These are phyloP conservation scores for Bombus waltoni DNA, from an alignment of 1,140 invertebrate genomes.

Conservation along the genomic window DNA sequence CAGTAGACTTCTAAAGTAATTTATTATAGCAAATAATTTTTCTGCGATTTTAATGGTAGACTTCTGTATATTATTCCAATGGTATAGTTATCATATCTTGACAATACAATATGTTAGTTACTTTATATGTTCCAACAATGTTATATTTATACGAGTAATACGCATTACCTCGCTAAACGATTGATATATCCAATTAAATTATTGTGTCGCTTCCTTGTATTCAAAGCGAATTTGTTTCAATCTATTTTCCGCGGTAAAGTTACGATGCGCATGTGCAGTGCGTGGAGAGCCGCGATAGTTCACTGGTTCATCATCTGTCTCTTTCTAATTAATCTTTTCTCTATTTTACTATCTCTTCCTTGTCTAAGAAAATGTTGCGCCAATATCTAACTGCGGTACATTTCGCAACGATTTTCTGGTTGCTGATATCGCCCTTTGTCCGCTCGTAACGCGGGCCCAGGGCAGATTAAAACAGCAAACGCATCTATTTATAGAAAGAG, in stretches of 20 bases:
- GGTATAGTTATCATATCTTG: no score
- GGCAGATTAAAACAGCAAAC: conserved; percentile 67
- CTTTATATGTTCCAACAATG: no score
- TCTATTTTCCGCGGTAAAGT: conserved; percentile 50
- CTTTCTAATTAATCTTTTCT: not conserved
- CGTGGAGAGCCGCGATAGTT: not conserved
- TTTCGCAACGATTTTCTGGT: conserved; percentile 63
- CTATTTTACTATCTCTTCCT: not conserved
- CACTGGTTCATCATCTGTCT: not conserved
- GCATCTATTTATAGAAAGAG: conserved; percentile 75
- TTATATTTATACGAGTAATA: no score
- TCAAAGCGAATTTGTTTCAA: no score
- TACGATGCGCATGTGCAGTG: conserved; percentile 31
- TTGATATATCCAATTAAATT: no score
- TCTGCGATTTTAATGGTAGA: no score
- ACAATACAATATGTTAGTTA: no score
- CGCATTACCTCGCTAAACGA: no score
- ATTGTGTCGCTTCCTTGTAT: no score
- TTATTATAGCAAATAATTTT: no score
- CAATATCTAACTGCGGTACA: conserved; percentile 17
- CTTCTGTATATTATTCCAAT: no score
- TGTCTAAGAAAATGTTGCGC: not conserved
- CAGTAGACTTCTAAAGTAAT: no score
- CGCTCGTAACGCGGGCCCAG: conserved; percentile 55
- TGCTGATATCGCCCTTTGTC: conserved; percentile 67